Evolutionary conservation across 2,113 vertebrate genomes (phyloP).

Genomic region (Scolopax mira): DNA sequence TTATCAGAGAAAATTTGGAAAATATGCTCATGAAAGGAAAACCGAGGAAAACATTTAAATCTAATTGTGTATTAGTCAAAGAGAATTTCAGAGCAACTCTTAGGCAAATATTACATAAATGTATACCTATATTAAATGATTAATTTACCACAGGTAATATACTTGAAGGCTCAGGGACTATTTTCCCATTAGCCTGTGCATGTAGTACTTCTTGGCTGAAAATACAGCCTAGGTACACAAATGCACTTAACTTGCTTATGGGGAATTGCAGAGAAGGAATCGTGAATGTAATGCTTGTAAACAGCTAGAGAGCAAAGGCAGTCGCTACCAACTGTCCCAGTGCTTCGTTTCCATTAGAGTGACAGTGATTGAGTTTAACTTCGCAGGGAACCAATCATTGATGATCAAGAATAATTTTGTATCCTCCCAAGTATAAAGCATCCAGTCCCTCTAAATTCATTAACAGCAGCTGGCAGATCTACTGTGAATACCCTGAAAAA

Average conservation of each 20-base stretch:
- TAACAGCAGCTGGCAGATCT: background rate
- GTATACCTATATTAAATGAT: constrained; percentile 60
- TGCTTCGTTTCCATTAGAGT: background rate
- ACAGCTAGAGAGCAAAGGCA: background rate
- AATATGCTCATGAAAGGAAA: constrained; percentile 48
- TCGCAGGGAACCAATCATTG: background rate
- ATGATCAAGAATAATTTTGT: background rate
- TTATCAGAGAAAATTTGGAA: constrained; percentile 51
- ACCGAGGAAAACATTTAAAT: constrained; percentile 55
- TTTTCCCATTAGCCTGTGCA: constrained; percentile 46
- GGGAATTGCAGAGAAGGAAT: background rate
- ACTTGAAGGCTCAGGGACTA: constrained; percentile 36
- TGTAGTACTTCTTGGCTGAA: constrained; percentile 1
- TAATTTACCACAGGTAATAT: constrained; percentile 59
- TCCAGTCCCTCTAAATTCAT: background rate
- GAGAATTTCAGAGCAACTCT: constrained; percentile 40
- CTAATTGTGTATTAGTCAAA: constrained; percentile 58
- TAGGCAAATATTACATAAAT: constrained; percentile 50
- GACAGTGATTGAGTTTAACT: background rate
- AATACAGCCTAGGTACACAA: constrained; percentile 11
- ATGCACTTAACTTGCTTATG: background rate
- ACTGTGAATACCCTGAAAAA: background rate
- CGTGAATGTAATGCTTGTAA: background rate
- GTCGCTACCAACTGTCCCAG: background rate
- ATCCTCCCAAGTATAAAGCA: background rate